phyloP scores from a whole-genome alignment of 2,888 invertebrate species.

The Loripinus fragilis region DNA sequence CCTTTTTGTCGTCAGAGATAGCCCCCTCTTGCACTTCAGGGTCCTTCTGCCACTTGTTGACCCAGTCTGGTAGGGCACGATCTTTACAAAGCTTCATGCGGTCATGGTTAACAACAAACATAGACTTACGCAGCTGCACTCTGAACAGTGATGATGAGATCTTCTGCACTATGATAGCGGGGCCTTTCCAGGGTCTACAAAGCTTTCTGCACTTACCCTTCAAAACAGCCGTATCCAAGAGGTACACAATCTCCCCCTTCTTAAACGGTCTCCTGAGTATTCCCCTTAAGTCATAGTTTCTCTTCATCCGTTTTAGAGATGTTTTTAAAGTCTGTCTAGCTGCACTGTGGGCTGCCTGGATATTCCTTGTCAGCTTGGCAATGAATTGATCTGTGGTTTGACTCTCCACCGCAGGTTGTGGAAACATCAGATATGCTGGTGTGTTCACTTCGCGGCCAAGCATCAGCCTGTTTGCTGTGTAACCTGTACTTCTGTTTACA shows the following conservation, averaged over 20 bases:
- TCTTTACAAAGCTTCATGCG: constrained; percentile 26
- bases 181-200: constrained; percentile 2
- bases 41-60: not conserved
- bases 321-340: constrained; percentile 12
- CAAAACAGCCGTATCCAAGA: constrained; percentile 2
- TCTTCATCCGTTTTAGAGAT: not conserved
- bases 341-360: constrained; percentile 2
- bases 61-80: not conserved
- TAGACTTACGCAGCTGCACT: not conserved
- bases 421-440: constrained; percentile 23
- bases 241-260: constrained; percentile 3
- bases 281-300: not conserved
- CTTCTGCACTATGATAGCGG: not conserved
- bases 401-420: not conserved
- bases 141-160: constrained; percentile 6
- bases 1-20: not conserved
- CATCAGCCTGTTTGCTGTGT: constrained; percentile 29
- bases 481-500: constrained; percentile 24
- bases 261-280: not conserved
- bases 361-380: not conserved
- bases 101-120: constrained; percentile 14
- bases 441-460: constrained; percentile 26
- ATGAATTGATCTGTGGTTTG: constrained; percentile 18
- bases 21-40: not conserved
- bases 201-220: constrained; percentile 15